Conservation (phyloP, 1,140 invertebrate genomes). For the Cataglyphis hispanica region DNA sequence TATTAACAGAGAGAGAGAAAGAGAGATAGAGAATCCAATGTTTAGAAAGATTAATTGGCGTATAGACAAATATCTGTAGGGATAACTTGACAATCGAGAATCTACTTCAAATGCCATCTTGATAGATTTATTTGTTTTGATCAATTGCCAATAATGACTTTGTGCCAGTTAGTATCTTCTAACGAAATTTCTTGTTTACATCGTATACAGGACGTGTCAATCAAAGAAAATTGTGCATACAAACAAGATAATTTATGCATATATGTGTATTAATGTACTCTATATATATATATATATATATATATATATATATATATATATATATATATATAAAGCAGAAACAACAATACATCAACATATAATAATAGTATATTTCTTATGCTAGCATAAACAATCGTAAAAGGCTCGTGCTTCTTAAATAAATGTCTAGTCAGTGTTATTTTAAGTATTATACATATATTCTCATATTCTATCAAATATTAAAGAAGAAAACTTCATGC, state of each 20-base stretch:
- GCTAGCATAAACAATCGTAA: conserved; percentile 76
- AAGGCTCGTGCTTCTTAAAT: conserved; percentile 81
- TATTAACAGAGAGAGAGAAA: not conserved
- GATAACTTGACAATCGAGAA: conserved; percentile 28
- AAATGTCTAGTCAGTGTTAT: conserved; percentile 72
- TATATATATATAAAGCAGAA: conserved; percentile 42
- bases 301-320: too few species aligned
- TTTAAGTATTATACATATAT: conserved; percentile 24
- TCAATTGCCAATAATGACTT: not conserved
- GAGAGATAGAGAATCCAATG: not conserved
- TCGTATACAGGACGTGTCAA: conserved; percentile 61
- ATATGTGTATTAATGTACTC: conserved; percentile 54
- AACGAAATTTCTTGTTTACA: conserved; percentile 17
- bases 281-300: conserved; percentile 32
- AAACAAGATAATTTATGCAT: conserved; percentile 62
- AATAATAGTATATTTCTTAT: conserved; percentile 46
- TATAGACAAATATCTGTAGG: not conserved
- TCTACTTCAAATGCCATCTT: not conserved
- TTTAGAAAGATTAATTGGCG: not conserved
- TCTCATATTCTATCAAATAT: not conserved
- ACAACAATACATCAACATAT: not conserved
- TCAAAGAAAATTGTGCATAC: conserved; percentile 68
- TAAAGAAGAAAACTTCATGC: not conserved
- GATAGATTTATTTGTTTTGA: not conserved
- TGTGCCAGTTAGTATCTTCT: not conserved